Evolutionary conservation across 2,113 vertebrate genomes (phyloP), one percentile per base, ranked within the genome.

Genomic region (Lucifuga dentata): DNA sequence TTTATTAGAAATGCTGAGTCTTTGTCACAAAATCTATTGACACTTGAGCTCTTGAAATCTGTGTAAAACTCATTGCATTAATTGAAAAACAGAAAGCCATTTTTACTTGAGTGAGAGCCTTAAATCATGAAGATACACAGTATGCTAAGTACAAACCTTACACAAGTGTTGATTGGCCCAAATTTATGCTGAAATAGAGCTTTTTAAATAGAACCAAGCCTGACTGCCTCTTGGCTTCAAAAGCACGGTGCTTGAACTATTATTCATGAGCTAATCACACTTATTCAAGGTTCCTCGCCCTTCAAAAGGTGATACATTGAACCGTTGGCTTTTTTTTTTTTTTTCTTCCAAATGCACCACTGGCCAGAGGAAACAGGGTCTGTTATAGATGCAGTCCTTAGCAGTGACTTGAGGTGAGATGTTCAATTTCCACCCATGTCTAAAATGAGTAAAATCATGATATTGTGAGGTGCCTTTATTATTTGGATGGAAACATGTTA

Each of bases 211-310:
- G 46, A 16, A 9, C 1, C 11, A 35, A 10, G 16, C 5, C 12
- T 36, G 39, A 17, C 10, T 19, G 11, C 16, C 16, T 13, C 38
- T 10, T 29, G 44, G 35, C n/a, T 63, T 15, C 20, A 15, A n/a
- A 73, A 51, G 50, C 48, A 40, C 19, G 24, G 6, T 24, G 8
- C 38, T 26, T 45, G 40, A 52, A 41, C 23, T 32, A 41, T 8
- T 41, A 8, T 60, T 61, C 13, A 23, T 33, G 21, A 74, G 7
- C 21, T 52, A 66, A 51, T 44, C 40, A 38, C 23, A 38, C 15
- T 51, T 43, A 44, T 24, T 26, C 35, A 29, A 17, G 23, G n/a
- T 15, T 19, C 1, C 19, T 20, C 5, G 21, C 16, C 40, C 16
- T 20, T 20, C 11, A 5, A 33, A 16, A 32, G 9, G n/a, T 11